Base-by-base conservation (phyloP, 1,140 invertebrate genomes). In the Drosophila equinoxialis region DNA sequence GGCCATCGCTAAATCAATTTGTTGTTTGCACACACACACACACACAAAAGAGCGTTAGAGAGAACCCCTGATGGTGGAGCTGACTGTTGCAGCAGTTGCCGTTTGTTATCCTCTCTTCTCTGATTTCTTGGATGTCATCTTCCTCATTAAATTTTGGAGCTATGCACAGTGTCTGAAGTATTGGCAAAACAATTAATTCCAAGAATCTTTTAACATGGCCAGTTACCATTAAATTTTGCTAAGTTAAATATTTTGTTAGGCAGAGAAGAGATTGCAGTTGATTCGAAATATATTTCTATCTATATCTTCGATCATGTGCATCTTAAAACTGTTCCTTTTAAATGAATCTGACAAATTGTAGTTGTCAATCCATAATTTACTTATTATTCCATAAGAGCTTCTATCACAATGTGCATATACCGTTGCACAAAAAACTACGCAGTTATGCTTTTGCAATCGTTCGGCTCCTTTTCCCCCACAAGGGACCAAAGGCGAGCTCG, bases 371-470 rank as follows among this genome's bases (percentile, higher is more conserved):
- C 3, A 26, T 26, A 3, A 26, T 26, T 26, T 26, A 6, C 5
- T 30, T 6, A 30, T 5, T 60, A 37, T 61, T 35, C 3, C 3
- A 13, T 61, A 11, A 2, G 41, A 30, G 4, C 17, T 45, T 11
- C 33, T 10, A 20, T 51, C 79, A 6, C 30, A 81, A 63, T 68
- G 78, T 77, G 23, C 65, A 10, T 71, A 5, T 37, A 33, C 11
- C 66, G 63, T 65, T 59, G 63, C 57, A 76, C 57, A 76, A 74
- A 79, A 30, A 79, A 86, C 79, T 87, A 82, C 82, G 82, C 82
- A 81, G 83, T 86, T 86, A 63, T 74, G 75, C 39, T 82, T 65
- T 30, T 74, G 80, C 65, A 62, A 69, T 75, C 55, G 33, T 39
- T 72, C 17, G 45, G 45, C 64, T 55, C 30, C 8, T 57, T 60